Base-by-base conservation (phyloP, 1,140 invertebrate species). In the Orchesella cincta region DNA sequence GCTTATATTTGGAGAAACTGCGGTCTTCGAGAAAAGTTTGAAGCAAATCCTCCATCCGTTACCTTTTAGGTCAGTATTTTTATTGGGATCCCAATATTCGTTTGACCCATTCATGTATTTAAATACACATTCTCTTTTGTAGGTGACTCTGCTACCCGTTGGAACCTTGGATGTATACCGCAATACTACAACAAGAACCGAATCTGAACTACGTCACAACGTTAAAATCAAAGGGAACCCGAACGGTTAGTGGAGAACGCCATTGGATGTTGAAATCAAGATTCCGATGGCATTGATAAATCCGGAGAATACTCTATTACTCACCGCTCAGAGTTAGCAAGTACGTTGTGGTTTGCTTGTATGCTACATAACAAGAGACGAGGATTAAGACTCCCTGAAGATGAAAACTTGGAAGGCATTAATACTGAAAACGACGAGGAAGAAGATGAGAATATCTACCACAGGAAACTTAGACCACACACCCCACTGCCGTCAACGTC, bases 251-350 rank as follows among this genome's bases (percentile, higher is more conserved):
- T 80, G 0, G 75, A 80, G 33, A 62, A 76, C 18, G 52, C 75
- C 2, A 80, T 80, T 18, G 76, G 78, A n/a, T 75, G 57, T 62
- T 80, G 73, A 57, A 80, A 80, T 29, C 33, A 29, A 39, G 0
- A 76, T 28, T 80, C 72, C 46, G 29, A 76, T 0, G 71, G 26
- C 31, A 75, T 80, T 39, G 34, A 76, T n/a, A 76, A 73, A 1
- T 33, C 23, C 1, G 76, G 36, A 14, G 75, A 64, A 64, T 34
- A 20, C 46, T 76, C n/a, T 20, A 29, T 0, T 76, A 76, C 57
- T 1, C 0, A 16, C 67, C 76, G 20, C 23, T 8, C 26, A 73
- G 23, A n/a, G 67, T 52, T 52, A 28, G 31, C 23, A 20, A 76
- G 57, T 72, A 72, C 3, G 35, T 76, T 1, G 29, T 33, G 1